Evolutionary conservation across 2,113 vertebrate genomes (phyloP).

Genomic region (Esox niger): DNA sequence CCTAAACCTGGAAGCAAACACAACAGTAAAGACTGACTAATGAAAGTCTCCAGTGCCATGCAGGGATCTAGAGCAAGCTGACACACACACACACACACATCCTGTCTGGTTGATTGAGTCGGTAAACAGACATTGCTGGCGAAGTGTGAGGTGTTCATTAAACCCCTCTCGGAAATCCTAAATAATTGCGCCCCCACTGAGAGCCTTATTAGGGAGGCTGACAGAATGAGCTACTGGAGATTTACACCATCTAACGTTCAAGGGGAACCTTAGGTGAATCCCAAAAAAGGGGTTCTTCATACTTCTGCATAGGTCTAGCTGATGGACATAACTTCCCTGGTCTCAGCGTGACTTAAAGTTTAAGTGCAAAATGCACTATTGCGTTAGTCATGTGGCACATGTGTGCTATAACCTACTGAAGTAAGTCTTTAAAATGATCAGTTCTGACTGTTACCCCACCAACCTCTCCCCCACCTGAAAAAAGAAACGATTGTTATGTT

Average conservation of each 20-base stretch:
- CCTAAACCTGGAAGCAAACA: not conserved
- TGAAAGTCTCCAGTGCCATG: not conserved
- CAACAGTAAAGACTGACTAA: not conserved
- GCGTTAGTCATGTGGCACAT: not conserved
- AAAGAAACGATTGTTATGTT: too few species aligned
- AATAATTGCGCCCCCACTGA: not conserved
- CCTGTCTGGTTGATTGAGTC: constrained; percentile 1
- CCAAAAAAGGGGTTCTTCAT: not conserved
- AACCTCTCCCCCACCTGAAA: too few species aligned
- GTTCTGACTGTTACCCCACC: too few species aligned
- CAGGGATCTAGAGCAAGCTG: not conserved
- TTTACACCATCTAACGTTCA: not conserved
- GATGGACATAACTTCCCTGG: not conserved
- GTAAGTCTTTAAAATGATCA: too few species aligned
- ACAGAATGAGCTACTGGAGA: not conserved
- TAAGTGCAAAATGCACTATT: not conserved
- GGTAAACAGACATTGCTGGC: constrained; percentile 4
- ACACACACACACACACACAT: not conserved
- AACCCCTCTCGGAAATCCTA: not conserved
- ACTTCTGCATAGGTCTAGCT: not conserved
- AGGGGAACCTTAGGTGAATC: not conserved
- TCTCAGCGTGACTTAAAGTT: too few species aligned
- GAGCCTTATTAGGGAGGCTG: not conserved
- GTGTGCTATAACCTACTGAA: too few species aligned
- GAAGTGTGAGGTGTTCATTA: constrained; percentile 6